Evolutionary conservation across 2,797 vertebrate genomes (phyloP).

Genomic region (Notolepis coatsorum): DNA sequence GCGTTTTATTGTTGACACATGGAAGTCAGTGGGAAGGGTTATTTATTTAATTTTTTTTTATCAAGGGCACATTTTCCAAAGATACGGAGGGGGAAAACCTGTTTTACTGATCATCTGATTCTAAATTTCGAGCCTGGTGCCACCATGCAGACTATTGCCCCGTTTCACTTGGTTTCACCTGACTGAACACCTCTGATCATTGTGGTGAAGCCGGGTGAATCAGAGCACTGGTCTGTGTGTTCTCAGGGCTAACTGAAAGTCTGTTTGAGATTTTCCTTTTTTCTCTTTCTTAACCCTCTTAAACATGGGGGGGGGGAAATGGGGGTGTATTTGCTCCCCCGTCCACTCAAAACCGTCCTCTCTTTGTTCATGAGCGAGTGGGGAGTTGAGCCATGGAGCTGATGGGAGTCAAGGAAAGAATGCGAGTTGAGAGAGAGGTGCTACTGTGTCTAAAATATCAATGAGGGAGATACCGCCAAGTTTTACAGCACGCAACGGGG

Average conservation of each 20-base stretch:
- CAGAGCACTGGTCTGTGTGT: conserved; percentile 67
- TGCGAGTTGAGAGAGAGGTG: conserved; percentile 74
- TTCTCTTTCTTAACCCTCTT: background rate
- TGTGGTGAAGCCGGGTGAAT: conserved; percentile 75
- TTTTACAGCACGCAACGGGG: conserved; percentile 55
- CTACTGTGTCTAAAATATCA: conserved; percentile 79
- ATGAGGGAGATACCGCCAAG: conserved; percentile 73
- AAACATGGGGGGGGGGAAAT: conserved; percentile 36
- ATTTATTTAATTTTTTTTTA: conserved; percentile 39
- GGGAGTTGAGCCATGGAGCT: conserved; percentile 67
- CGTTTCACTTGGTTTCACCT: conserved; percentile 71
- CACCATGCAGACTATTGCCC: conserved; percentile 71
- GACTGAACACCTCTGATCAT: conserved; percentile 67
- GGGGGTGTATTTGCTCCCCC: conserved; percentile 36
- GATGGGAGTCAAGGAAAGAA: conserved; percentile 75
- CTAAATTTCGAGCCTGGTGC: conserved; percentile 69
- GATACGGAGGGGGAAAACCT: conserved; percentile 60
- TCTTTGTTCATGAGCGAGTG: conserved; percentile 69
- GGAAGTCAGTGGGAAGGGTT: conserved; percentile 39
- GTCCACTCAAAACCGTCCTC: conserved; percentile 56
- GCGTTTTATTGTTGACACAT: conserved; percentile 39
- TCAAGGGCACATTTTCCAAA: conserved; percentile 52
- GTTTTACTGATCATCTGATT: conserved; percentile 75
- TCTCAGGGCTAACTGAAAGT: conserved; percentile 64
- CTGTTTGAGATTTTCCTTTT: conserved; percentile 58